Evolutionary conservation across 2,888 invertebrate genomes (phyloP), one percentile per base, ranked within the genome.

Genomic region (Thumatha senex): DNA sequence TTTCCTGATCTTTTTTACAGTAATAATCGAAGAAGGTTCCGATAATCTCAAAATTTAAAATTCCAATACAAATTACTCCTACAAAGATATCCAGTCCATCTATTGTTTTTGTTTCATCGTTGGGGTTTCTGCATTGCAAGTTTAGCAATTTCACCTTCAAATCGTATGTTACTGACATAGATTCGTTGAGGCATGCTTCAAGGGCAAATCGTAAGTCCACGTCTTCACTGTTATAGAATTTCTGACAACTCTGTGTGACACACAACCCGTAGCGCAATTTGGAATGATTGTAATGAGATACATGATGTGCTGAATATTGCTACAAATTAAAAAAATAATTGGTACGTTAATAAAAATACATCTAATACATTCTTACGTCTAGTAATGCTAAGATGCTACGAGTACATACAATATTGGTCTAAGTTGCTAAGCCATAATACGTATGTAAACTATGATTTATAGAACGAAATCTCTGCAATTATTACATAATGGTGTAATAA

Each of bases 211-310:
- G 43, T 55, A 51, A 48, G 53, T 65, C 54, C 63, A 18, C 30
- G 54, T 67, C 56, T 49, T 56, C 55, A 36, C 60, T 59, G 36
- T 70, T 40, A 43, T 73, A 60, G 39, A 70, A 75, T 24, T 56
- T 44, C 54, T 70, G 73, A 57, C 89, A 90, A 13, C 79, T 74
- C n/a, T 51, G 64, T n/a, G 80, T 81, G 1, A 86, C 69, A 56
- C 89, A 90, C 1, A 86, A 66, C 0, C 78, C 87, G 61, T 82
- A 74, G 46, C 83, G 83, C 58, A 89, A 67, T 51, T 76, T 67
- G 40, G 86, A 81, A 58, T 88, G 86, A 49, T 89, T 87, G 63
- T 67, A 89, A 58, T 87, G 89, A 60, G 85, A 84, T 9, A 71
- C 46, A 50, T 54, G 75, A 46, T 83, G 58, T 2, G 65, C 76